Base-by-base conservation (phyloP, 2,113 vertebrate species). In the Lophius piscatorius region DNA sequence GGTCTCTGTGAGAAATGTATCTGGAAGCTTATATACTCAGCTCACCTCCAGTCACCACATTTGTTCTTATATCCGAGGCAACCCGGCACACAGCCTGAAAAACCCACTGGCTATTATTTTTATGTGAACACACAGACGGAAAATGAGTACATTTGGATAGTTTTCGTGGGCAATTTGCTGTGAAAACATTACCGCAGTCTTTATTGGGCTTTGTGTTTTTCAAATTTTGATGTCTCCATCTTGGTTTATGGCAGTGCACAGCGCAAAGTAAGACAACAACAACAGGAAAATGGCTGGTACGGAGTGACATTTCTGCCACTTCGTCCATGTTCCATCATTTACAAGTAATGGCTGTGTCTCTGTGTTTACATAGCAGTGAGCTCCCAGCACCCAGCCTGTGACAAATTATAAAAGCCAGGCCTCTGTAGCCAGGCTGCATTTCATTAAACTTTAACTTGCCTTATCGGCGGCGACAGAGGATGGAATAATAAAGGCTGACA, bases 371-470 rank as follows among this genome's bases (percentile, higher is more conserved):
- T 85, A 90, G 91, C 85, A 82, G 86, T 72, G 78, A 75, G 87
- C 88, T 87, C 85, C 88, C 81, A 81, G 84, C 85, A 74, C 83
- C 78, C 87, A 85, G 87, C 82, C 86, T 79, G 90, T 90, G 86
- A 90, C 87, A 91, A 91, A 92, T 90, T 89, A 90, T 89, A 84
- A 92, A 90, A 91, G 84, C 88, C 70, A 59, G 90, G 81, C 87
- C 89, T 87, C 81, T 74, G 80, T 75, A 88, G 80, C 88, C 63
- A 36, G 78, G 84, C 89, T 90, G 89, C 89, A 90, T 92, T 91
- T 92, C 90, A 70, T 86, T 84, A 87, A 89, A 92, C 79, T 87
- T 90, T 90, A 88, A 89, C 90, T 92, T 83, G 57, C 76, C 84
- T 90, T 90, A 87, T 92, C 87, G 84, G 75, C 64, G 62, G 81